phyloP scores from a whole-genome alignment of 2,797 vertebrate species.

The Sebastes aleutianus region DNA sequence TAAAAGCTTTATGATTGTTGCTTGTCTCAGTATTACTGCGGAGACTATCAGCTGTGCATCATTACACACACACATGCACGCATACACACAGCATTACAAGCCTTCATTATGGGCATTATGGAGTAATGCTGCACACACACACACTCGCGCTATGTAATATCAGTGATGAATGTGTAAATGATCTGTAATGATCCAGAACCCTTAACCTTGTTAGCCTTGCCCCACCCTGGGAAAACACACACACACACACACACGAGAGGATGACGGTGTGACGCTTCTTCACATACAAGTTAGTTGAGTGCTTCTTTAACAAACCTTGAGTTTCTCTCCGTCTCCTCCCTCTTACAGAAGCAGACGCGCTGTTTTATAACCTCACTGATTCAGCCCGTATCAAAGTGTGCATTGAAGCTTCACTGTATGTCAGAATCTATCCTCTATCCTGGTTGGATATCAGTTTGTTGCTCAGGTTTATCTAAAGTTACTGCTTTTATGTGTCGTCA shows the following conservation, averaged over 20 bases:
- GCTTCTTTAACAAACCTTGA: background rate
- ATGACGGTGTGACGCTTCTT: background rate
- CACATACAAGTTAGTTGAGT: background rate
- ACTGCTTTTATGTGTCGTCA: background rate
- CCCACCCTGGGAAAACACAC: background rate
- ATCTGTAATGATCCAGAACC: constrained; percentile 75
- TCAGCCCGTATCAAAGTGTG: too few relatives aligned
- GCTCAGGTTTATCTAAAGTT: background rate
- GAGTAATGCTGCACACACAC: background rate
- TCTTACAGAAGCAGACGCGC: background rate
- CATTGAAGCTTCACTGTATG: too few relatives aligned
- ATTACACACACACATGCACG: constrained; percentile 16
- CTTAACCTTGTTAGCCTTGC: constrained; percentile 33
- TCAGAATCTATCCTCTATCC: background rate
- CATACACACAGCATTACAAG: background rate
- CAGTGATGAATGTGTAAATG: constrained; percentile 87
- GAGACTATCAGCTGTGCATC: constrained; percentile 21
- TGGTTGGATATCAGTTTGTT: background rate
- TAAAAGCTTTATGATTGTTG: constrained; percentile 52
- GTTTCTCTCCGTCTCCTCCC: background rate
- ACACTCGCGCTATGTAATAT: constrained; percentile 11
- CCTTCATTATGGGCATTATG: constrained; percentile 20
- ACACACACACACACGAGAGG: background rate
- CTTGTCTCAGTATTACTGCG: constrained; percentile 17
- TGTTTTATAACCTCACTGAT: background rate